Percentiles rank a stretch among this genome's conserved stretches.
Conservation (phyloP, 1,140 invertebrate species). For the Drosophila willistoni region DNA sequence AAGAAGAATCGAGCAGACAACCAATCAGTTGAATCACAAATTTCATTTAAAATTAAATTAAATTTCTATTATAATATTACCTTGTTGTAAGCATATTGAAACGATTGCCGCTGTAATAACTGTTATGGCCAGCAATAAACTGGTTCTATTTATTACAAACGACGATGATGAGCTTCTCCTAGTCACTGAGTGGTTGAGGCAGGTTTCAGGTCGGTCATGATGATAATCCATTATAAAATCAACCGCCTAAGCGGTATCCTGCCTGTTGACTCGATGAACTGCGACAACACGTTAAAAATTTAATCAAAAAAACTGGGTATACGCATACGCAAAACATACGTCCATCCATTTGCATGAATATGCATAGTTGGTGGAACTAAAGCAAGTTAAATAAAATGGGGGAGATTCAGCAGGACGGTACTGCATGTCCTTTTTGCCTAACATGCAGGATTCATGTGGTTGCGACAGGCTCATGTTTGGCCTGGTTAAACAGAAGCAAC, state of each 20-base stretch:
- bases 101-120: constrained; percentile 24
- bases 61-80: constrained; percentile 26
- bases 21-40: background rate
- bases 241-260: constrained; percentile 67
- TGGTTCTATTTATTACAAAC: constrained; percentile 16
- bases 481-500: background rate
- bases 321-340: constrained; percentile 4
- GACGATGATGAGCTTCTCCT: constrained; percentile 32
- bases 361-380: background rate
- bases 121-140: constrained; percentile 23
- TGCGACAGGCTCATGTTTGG: background rate
- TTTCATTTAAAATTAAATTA: constrained; percentile 1
- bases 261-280: constrained; percentile 28
- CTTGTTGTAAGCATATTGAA: constrained; percentile 34
- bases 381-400: constrained; percentile 20
- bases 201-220: constrained; percentile 13
- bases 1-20: background rate
- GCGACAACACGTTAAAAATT: constrained; percentile 46
- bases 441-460: background rate
- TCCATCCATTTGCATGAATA: background rate
- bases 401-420: background rate
- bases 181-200: constrained; percentile 24
- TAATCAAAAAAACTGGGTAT: constrained; percentile 51
- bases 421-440: background rate
- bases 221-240: constrained; percentile 63